Percentiles rank a stretch among this genome's conserved stretches.
These are phyloP conservation scores for Volucella bombylans DNA, from an alignment of 2,888 invertebrate genomes.

Conservation along the genomic window DNA sequence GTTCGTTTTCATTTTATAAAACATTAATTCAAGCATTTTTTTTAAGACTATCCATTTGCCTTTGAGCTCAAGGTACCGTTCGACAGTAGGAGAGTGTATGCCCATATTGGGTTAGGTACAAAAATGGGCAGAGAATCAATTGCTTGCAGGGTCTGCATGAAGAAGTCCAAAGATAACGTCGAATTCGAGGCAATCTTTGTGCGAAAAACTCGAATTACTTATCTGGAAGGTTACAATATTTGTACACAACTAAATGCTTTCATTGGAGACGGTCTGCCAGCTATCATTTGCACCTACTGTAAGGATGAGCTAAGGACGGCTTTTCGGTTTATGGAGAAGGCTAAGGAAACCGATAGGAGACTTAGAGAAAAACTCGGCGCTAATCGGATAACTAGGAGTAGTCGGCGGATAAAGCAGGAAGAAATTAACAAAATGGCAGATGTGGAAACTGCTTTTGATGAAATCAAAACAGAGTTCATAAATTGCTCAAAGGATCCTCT, in stretches of 20 bases:
- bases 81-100: slow-evolving; percentile 4
- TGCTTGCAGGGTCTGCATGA: slow-evolving; percentile 69
- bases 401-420: slow-evolving; percentile 44
- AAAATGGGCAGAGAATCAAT: slow-evolving; percentile 67
- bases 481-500: slow-evolving; percentile 75
- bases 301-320: slow-evolving; percentile 63
- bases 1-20: slow-evolving; percentile 18
- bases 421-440: slow-evolving; percentile 16
- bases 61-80: too few relatives aligned
- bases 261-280: slow-evolving; percentile 73
- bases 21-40: not conserved
- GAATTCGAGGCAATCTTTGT: slow-evolving; percentile 51
- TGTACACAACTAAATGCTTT: slow-evolving; percentile 75
- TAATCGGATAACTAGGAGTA: slow-evolving; percentile 45
- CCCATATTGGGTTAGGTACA: not conserved
- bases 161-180: slow-evolving; percentile 63
- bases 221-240: slow-evolving; percentile 72
- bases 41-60: not conserved
- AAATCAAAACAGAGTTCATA: slow-evolving; percentile 64
- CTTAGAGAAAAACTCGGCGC: slow-evolving; percentile 53
- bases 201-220: slow-evolving; percentile 65
- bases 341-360: slow-evolving; percentile 72
- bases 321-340: slow-evolving; percentile 73
- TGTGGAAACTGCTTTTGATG: slow-evolving; percentile 58
- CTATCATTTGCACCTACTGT: slow-evolving; percentile 75